Conservation (phyloP, 2,113 vertebrate genomes). For the Brachirus orientalis region DNA sequence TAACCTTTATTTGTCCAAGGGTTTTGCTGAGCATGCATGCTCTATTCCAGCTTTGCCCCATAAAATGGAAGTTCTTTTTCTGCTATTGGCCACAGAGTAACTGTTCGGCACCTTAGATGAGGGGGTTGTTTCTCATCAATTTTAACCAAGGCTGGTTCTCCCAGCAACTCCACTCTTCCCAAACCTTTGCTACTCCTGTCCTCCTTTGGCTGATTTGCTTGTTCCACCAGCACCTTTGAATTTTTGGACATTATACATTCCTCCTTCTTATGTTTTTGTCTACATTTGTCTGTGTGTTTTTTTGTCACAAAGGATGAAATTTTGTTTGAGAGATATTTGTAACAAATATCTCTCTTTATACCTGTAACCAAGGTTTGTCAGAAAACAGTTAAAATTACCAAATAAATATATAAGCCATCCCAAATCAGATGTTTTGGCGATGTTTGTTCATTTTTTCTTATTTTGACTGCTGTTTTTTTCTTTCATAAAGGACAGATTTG, state of each 20-base stretch:
- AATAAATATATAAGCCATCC: too few relatives aligned
- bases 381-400: too few relatives aligned
- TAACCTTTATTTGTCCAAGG: slow-evolving; percentile 54
- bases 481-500: too few relatives aligned
- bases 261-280: neutral
- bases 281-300: neutral
- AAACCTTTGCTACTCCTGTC: slow-evolving; percentile 2
- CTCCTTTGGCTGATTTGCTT: neutral
- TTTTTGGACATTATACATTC: neutral
- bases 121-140: slow-evolving; percentile 27
- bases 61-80: slow-evolving; percentile 30
- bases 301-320: too few relatives aligned
- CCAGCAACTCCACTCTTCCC: too few relatives aligned
- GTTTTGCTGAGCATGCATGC: slow-evolving; percentile 61
- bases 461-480: too few relatives aligned
- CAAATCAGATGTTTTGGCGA: too few relatives aligned
- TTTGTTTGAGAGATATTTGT: too few relatives aligned
- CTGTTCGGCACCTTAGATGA: slow-evolving; percentile 40
- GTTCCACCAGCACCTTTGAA: neutral
- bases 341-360: too few relatives aligned
- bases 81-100: slow-evolving; percentile 29
- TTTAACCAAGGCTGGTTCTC: slow-evolving; percentile 2
- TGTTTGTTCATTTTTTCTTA: too few relatives aligned
- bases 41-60: slow-evolving; percentile 33
- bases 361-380: too few relatives aligned